Base-by-base conservation (phyloP, 2,113 vertebrate species). In the Stictonetta naevosa region DNA sequence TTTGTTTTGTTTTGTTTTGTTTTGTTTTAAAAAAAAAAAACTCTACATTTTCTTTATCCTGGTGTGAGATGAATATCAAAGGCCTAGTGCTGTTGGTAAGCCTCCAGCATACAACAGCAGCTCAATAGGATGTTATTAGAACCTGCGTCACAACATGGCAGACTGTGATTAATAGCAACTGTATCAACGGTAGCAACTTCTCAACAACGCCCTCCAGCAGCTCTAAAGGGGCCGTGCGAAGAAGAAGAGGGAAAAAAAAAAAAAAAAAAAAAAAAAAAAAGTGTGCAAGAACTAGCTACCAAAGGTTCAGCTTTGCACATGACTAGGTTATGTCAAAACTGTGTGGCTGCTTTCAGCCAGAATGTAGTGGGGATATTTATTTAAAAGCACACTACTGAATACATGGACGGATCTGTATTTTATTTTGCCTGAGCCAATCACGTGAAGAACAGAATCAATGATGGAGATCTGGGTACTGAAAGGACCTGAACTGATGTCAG, bases 11-110 rank as follows among this genome's bases (percentile, higher is more conserved):
- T 21, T 46, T 21, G 21, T 91, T 89, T 95, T 91, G 91, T 86
- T 97, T 92, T n/a, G n/a, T n/a, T n/a, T n/a, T n/a, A n/a, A n/a
- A n/a, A n/a, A n/a, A n/a, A n/a, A n/a, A n/a, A 95, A 93, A 98
- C 97, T 98, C 97, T 98, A 97, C 97, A 98, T 98, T 98, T 98
- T 98, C 98, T 98, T 98, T 98, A 98, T 98, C 98, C 97, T 98
- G 97, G 97, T 98, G 98, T 98, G 98, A 98, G 98, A 98, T 94
- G 97, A 98, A 98, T 99, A 99, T 98, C 98, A 99, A 99, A 99
- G 98, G 97, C 93, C 95, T 82, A 95, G 97, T 96, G 97, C 97
- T 98, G 97, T 98, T 98, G 97, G 97, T 98, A 98, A 98, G 98
- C 97, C 97, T 98, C 97, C 97, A 98, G 98, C 98, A 97, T 97